Percentiles rank a stretch among this genome's conserved stretches.
Evolutionary conservation across 2,113 vertebrate genomes (phyloP).

Genomic region (Emydura subglobosa): DNA sequence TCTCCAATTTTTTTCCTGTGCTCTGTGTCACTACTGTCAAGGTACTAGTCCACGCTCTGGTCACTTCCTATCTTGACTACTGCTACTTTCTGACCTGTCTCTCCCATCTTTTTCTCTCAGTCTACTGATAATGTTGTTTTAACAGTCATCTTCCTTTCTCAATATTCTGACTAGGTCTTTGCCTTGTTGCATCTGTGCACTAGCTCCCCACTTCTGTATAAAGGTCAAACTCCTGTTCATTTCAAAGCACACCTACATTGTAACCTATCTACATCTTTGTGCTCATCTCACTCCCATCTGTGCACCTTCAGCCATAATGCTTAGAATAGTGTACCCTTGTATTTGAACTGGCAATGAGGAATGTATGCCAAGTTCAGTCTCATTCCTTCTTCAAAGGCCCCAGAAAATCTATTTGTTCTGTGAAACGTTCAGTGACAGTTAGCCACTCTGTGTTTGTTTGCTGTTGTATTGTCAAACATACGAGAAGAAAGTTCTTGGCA

Average conservation of each 20-base stretch:
- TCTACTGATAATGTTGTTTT: neutral
- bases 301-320: too few relatives aligned
- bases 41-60: too few relatives aligned
- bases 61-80: too few relatives aligned
- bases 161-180: neutral
- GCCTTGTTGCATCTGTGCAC: neutral
- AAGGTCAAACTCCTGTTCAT: too few relatives aligned
- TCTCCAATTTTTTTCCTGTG: too few relatives aligned
- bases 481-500: neutral
- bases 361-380: neutral
- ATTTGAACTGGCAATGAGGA: too few relatives aligned
- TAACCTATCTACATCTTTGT: too few relatives aligned
- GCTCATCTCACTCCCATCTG: too few relatives aligned
- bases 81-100: neutral
- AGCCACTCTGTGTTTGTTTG: neutral
- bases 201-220: neutral
- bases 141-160: neutral
- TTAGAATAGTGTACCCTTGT: too few relatives aligned
- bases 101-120: neutral
- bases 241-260: too few relatives aligned
- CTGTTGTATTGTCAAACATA: neutral
- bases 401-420: neutral
- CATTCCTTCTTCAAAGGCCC: neutral
- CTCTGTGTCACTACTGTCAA: too few relatives aligned
- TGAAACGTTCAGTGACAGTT: neutral